Conservation (phyloP, 2,797 vertebrate genomes). For the Capromys pilorides region DNA sequence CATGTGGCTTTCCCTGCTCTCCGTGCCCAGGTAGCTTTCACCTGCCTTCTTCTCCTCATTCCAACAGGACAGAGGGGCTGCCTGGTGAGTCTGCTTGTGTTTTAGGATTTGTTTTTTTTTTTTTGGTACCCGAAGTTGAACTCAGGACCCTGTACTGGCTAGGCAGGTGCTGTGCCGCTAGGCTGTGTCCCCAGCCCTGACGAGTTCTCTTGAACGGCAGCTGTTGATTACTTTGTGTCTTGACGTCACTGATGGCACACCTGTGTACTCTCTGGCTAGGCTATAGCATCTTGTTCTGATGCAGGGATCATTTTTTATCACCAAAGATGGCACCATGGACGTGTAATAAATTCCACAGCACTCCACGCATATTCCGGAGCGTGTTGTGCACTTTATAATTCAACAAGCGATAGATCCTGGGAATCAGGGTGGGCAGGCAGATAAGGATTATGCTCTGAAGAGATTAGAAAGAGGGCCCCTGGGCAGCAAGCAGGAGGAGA, state of each 20-base stretch:
- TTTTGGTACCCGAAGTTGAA: too few species aligned
- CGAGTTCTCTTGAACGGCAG: not conserved
- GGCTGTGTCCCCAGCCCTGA: not conserved
- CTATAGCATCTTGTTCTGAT: not conserved
- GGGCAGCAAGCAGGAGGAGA: not conserved
- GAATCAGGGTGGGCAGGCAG: not conserved
- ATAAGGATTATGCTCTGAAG: rapidly evolving
- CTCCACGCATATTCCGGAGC: not conserved
- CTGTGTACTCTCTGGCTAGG: not conserved
- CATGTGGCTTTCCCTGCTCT: not conserved
- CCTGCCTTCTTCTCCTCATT: not conserved
- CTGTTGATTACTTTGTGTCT: not conserved
- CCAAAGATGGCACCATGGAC: not conserved
- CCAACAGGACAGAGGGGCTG: not conserved
- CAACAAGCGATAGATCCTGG: not conserved
- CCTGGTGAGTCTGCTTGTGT: not conserved
- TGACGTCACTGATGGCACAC: not conserved
- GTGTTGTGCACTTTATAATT: not conserved
- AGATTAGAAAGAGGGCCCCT: not conserved
- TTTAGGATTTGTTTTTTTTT: too few species aligned
- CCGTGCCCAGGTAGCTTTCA: not conserved
- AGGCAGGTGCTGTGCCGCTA: too few species aligned
- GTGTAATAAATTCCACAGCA: not conserved
- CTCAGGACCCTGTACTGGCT: too few species aligned
- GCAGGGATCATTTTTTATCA: not conserved